These are phyloP conservation scores for Phytoseiulus persimilis DNA, from an alignment of 2,888 invertebrate species.

Conservation along the genomic window DNA sequence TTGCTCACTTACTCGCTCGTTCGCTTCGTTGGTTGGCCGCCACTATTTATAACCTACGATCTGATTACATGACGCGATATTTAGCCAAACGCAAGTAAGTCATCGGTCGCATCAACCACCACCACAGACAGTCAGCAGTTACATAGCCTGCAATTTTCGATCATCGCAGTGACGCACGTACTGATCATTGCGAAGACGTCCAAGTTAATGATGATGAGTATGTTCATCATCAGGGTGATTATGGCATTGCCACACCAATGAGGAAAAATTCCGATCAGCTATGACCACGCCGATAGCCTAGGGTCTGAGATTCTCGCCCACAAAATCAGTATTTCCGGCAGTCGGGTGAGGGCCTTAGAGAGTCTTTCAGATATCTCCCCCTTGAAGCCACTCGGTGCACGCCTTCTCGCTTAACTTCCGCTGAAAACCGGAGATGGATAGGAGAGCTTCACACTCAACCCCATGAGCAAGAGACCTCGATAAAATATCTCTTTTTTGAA, in stretches of 20 bases:
- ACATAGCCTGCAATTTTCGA: background rate
- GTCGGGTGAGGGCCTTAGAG: no score
- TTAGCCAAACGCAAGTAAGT: background rate
- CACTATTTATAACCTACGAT: constrained; percentile 7
- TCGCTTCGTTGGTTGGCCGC: background rate
- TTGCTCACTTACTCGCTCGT: constrained; percentile 7
- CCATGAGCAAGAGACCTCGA: no score
- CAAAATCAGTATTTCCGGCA: no score
- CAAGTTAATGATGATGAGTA: background rate
- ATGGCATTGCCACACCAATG: background rate
- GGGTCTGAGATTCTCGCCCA: no score
- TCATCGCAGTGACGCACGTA: background rate
- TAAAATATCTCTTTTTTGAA: no score
- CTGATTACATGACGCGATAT: background rate
- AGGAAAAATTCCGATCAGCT: background rate
- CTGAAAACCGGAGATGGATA: no score
- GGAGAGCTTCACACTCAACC: no score
- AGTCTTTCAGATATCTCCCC: no score
- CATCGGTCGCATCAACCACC: background rate
- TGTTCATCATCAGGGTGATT: background rate
- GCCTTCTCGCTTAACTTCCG: no score
- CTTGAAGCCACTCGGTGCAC: no score
- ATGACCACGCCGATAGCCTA: background rate
- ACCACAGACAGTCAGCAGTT: background rate
- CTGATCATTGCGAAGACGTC: background rate